These are phyloP conservation scores for Astyanax mexicanus DNA, from an alignment of 2,797 vertebrate genomes.

Conservation along the genomic window DNA sequence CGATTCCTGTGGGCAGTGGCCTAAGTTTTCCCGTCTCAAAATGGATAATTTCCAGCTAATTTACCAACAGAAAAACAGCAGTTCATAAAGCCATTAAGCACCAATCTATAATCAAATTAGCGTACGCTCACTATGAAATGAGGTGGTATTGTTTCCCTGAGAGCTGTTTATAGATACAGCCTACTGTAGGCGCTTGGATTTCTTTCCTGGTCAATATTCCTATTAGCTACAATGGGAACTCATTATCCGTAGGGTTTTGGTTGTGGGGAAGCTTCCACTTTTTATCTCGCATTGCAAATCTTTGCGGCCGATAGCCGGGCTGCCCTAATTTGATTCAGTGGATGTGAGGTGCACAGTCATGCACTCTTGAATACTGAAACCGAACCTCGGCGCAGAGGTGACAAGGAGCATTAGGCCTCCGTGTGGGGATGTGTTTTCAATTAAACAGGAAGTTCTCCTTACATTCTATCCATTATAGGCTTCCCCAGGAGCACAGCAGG, in stretches of 20 bases:
- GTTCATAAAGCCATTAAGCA: conserved; percentile 21
- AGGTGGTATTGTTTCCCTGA: conserved; percentile 4
- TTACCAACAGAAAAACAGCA: conserved; percentile 39
- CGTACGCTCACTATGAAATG: conserved; percentile 6
- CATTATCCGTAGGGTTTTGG: conserved; percentile 29
- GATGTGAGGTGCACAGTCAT: conserved; percentile 56
- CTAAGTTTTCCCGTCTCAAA: conserved; percentile 15
- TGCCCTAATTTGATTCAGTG: conserved; percentile 55
- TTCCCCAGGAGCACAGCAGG: conserved; percentile 11
- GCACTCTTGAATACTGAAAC: conserved; percentile 62
- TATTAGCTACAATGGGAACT: conserved; percentile 42
- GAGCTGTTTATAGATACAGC: conserved; percentile 29
- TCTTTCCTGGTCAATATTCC: conserved; percentile 40
- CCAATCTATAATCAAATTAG: conserved; percentile 33
- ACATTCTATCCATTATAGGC: conserved; percentile 40
- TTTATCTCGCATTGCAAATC: conserved; percentile 28
- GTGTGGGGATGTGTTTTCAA: conserved; percentile 62
- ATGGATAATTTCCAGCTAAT: conserved; percentile 33
- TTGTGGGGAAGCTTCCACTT: conserved; percentile 11
- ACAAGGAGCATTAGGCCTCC: conserved; percentile 60
- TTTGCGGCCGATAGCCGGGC: conserved; percentile 50
- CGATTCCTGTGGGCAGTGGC: conserved; percentile 26
- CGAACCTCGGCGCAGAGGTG: conserved; percentile 60
- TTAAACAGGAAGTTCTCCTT: conserved; percentile 60
- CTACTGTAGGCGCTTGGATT: conserved; percentile 20